Evolutionary conservation across 1,140 invertebrate genomes (phyloP), one percentile per base, ranked within the genome.

Genomic region (Drosophila novamexicana): DNA sequence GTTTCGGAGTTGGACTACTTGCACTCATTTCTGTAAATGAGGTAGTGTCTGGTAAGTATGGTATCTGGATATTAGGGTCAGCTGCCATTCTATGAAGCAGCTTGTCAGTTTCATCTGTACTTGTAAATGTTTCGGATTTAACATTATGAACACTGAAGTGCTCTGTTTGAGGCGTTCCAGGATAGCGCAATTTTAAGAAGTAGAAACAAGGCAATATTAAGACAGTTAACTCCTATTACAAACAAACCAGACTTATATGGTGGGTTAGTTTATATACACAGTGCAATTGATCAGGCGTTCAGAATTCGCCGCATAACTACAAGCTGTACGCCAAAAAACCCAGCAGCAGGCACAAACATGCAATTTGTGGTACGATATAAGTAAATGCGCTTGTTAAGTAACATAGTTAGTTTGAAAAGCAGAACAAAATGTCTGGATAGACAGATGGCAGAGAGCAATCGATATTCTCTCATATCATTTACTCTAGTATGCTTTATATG

Each of bases 1-100:
- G 70, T 70, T 79, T 89, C 63, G 84, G 70, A 59, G 73, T 77
- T 82, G 77, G 90, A 91, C 90, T 91, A 91, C 90, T 91, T 82
- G 82, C 73, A 85, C 90, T 91, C 90, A 91, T 91, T 91, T 91
- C 90, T 90, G 86, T 75, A 91, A 91, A 91, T 91, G 90, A 91
- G 90, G 90, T 91, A 91, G 90, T 91, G 90, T 91, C 90, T 72
- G 61, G 90, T 90, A 83, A 90, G 69, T 83, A 72, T 59, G 34
- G 62, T 65, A 53, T 83, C 39, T 58, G 75, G 39, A 62, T 75
- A 71, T 59, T 59, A 40, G 69, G 77, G 71, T 56, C 40, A 68
- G 79, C 81, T 88, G 74, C 81, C 89, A 91, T 84, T 91, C 79
- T 82, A 70, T 75, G 72, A 75, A 88, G 90, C 90, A 90, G 89